Evolutionary conservation across 2,113 vertebrate genomes (phyloP), one percentile per base, ranked within the genome.

Genomic region (Perccottus glenii): DNA sequence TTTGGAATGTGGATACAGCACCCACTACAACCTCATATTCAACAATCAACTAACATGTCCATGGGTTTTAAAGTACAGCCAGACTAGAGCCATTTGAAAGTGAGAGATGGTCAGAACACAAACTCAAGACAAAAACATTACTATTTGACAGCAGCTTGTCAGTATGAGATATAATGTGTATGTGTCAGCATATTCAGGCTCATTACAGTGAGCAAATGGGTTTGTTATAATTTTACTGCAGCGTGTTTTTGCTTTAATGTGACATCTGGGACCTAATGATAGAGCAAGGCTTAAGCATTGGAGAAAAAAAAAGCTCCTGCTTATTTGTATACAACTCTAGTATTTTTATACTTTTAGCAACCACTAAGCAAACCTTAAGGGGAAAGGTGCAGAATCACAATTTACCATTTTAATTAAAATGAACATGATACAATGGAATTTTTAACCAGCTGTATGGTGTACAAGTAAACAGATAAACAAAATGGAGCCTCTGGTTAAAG

Each of bases 401-500:
- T 38, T 45, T 60, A 44, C 19, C 9, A 10, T 42, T 56, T 44
- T 38, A 57, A 9, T 67, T 44, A 69, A 4, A 51, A 6, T 62
- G 67, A 75, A 60, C 36, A 45, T 43, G 27, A 63, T 44, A 46
- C 6, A 5, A 16, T 48, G 77, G 77, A 77, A 86, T 16, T 78
- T 5, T 62, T 73, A n/a, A n/a, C n/a, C n/a, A 46, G 36, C 32
- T 27, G 32, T 51, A 46, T 45, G n/a, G 66, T 60, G 77, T 80
- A 81, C 52, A 87, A 70, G 65, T n/a, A 61, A 82, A 4, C 10
- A 46, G 56, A 63, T n/a, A 44, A 63, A 75, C 16, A 67, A 6
- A 8, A 74, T 10, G 60, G 67, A 84, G 71, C 81, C 62, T 83
- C 80, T 77, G 78, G 81, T 81, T 73, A 60, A 78, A 70, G 53